These are phyloP conservation scores for Grallaria varia DNA, from an alignment of 2,113 vertebrate genomes.

Conservation along the genomic window DNA sequence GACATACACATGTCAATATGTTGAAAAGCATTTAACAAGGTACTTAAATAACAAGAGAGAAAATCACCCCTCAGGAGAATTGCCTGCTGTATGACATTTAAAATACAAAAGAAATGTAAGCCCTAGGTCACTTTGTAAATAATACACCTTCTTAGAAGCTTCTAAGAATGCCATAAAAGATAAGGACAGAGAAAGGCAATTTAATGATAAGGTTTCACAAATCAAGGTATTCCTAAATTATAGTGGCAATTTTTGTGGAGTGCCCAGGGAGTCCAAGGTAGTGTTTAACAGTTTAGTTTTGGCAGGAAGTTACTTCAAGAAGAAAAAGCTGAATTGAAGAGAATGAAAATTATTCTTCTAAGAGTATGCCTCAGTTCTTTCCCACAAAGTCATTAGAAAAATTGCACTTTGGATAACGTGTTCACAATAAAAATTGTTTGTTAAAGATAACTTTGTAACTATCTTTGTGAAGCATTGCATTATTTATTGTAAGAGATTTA, in stretches of 20 bases:
- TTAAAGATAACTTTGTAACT: neutral
- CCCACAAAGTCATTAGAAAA: neutral
- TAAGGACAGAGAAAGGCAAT: neutral
- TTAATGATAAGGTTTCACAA: slow-evolving; percentile 8
- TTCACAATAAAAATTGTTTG: neutral
- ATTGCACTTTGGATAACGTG: neutral
- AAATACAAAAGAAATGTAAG: neutral
- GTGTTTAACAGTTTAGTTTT: slow-evolving; percentile 12
- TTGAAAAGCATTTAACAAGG: neutral
- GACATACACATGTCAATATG: neutral
- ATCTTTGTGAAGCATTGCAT: neutral
- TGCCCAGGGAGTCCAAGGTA: neutral
- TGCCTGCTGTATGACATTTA: neutral
- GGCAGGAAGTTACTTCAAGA: neutral
- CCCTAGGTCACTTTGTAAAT: neutral
- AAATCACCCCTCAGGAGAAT: neutral
- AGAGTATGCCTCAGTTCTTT: neutral
- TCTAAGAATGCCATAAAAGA: neutral
- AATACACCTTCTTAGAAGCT: neutral
- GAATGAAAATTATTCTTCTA: neutral
- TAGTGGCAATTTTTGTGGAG: neutral
- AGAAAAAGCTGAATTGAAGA: neutral
- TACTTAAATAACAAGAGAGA: neutral
- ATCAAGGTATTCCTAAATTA: neutral
- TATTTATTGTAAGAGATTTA: neutral